These are phyloP conservation scores for Phalanger gymnotis DNA, from an alignment of 2,797 vertebrate species.

Conservation along the genomic window DNA sequence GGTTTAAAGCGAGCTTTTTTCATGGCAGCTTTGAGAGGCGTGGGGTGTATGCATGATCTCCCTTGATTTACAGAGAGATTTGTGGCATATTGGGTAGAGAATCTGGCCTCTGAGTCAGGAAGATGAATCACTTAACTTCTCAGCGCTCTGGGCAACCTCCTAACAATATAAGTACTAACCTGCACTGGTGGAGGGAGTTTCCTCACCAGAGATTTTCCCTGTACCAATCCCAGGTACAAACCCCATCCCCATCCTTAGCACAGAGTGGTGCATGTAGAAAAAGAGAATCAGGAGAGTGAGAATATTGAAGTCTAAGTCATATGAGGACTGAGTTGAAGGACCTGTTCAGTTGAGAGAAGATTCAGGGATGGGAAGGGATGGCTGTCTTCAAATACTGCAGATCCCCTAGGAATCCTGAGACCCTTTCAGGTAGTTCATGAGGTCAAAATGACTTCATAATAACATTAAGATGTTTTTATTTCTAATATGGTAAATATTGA, in stretches of 20 bases:
- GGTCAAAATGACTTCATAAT: not conserved
- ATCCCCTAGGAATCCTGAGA: not conserved
- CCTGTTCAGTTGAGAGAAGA: not conserved
- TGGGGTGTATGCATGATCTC: not conserved
- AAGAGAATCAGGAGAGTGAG: not conserved
- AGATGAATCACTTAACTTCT: not conserved
- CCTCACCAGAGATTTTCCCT: not conserved
- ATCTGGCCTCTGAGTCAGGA: not conserved
- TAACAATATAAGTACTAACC: not conserved
- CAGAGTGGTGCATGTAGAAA: not conserved
- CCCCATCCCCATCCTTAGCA: not conserved
- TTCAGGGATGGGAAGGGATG: not conserved
- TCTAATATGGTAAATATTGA: not conserved
- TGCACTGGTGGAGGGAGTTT: not conserved
- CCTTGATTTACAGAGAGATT: not conserved
- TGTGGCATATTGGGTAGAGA: not conserved
- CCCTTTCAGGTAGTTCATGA: not conserved
- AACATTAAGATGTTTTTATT: not conserved
- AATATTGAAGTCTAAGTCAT: not conserved
- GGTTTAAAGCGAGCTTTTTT: not conserved
- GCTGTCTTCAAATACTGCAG: not conserved
- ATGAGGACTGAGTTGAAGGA: not conserved
- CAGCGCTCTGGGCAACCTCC: not conserved
- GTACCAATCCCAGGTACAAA: not conserved
- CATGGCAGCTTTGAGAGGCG: not conserved